Base-by-base conservation (phyloP, 2,888 invertebrate species). In the Alloscopus bannaensis region DNA sequence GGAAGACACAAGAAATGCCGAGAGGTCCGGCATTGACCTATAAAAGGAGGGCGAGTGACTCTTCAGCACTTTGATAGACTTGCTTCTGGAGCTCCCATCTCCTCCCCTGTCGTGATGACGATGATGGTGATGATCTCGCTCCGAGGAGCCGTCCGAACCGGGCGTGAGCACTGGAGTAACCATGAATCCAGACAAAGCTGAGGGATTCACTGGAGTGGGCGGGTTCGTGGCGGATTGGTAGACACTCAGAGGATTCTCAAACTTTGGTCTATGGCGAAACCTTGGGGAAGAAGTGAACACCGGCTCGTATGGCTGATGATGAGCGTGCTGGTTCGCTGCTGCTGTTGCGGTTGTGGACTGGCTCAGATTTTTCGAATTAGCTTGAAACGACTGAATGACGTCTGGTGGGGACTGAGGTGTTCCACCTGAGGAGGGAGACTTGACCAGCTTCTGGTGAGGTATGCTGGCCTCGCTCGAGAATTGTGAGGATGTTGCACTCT, bases 1-100 rank as follows among this genome's bases (percentile, higher is more conserved):
- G 40, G 76, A 36, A 11, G 50, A 40, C 0, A 76, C 70, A 1
- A 62, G 47, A 18, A 73, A 77, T 3, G 81, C 72, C 3, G 80
- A 73, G 3, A 85, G 69, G 57, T 85, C 83, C 11, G 85, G 85
- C 84, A 85, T 84, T 3, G 84, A 84, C 20, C 84, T 52, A 50
- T 84, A 84, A 42, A 85, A 84, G n/a, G 83, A 81, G 20, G 85
- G 84, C 40, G 76, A 76, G n/a, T 76, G 59, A 26, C 47, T 60
- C 28, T 76, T 76, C 40, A 76, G 40, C 18, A 62, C 28, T 52
- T 62, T 22, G 11, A 76, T 47, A 16, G 68, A 52, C 29, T 76
- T 71, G 24, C 42, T 65, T 42, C 42, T 62, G 36, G 31, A 31
- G 22, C 4, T 11, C 4, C 8, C 8, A 36, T 36, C 36, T n/a